These are phyloP conservation scores for Rhopalosiphum maidis DNA, from an alignment of 1,140 invertebrate species.

Conservation along the genomic window DNA sequence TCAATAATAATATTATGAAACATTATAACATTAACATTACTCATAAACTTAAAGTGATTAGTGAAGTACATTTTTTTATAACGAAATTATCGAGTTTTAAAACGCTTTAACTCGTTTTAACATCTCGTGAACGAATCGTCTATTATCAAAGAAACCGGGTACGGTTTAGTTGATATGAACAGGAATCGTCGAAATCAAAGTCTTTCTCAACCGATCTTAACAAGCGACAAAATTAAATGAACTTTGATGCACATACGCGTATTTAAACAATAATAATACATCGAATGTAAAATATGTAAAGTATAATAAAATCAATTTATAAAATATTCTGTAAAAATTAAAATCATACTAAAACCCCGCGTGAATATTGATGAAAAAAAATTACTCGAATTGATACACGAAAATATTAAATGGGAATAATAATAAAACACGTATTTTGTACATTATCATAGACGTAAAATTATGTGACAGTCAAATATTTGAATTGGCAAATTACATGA, in stretches of 20 bases:
- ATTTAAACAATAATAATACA: no score
- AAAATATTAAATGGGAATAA: neutral
- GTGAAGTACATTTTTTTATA: neutral
- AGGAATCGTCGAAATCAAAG: no score
- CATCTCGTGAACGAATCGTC: no score
- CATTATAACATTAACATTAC: neutral
- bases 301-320: neutral
- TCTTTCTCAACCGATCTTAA: no score
- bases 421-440: neutral
- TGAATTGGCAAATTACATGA: neutral
- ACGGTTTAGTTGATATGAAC: no score
- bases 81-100: neutral
- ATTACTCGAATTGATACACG: neutral
- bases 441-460: neutral
- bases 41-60: neutral
- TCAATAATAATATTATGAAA: neutral
- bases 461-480: neutral
- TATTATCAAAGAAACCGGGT: no score
- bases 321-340: neutral
- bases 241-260: no score
- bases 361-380: no score
- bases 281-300: neutral
- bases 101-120: neutral
- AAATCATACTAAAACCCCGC: neutral
- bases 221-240: no score